These are phyloP conservation scores for Scyliorhinus canicula DNA, from an alignment of 2,797 vertebrate species.

Conservation along the genomic window DNA sequence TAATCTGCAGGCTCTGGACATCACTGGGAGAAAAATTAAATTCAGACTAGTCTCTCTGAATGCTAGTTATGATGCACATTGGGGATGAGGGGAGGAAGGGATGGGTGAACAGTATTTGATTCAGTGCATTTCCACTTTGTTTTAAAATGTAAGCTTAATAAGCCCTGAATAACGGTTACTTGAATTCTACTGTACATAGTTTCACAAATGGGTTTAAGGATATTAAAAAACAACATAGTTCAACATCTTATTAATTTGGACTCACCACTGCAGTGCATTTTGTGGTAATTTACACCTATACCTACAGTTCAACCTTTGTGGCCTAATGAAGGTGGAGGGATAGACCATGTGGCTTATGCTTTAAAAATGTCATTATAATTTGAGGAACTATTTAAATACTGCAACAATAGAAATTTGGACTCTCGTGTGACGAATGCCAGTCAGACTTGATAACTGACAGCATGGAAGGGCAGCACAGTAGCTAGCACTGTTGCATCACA, in stretches of 20 bases:
- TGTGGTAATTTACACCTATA: not conserved
- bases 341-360: not conserved
- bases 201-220: too few species aligned
- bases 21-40: not conserved
- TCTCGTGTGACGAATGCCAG: not conserved
- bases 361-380: not conserved
- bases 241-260: not conserved
- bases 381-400: not conserved
- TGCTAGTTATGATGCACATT: not conserved
- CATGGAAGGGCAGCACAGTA: too few species aligned
- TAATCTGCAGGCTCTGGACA: not conserved
- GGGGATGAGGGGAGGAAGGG: not conserved
- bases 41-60: not conserved
- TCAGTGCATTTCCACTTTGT: not conserved
- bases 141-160: not conserved
- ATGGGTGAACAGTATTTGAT: not conserved
- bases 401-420: not conserved
- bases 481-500: too few species aligned
- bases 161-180: not conserved
- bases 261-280: not conserved
- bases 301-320: not conserved
- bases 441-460: not conserved
- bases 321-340: not conserved
- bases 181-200: not conserved
- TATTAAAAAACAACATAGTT: too few species aligned